A percentile compares a stretch with the other conserved stretches of the same genome.
These are phyloP conservation scores for Diplosoma virens DNA, from an alignment of 23 tunicate genomes.

Conservation along the genomic window DNA sequence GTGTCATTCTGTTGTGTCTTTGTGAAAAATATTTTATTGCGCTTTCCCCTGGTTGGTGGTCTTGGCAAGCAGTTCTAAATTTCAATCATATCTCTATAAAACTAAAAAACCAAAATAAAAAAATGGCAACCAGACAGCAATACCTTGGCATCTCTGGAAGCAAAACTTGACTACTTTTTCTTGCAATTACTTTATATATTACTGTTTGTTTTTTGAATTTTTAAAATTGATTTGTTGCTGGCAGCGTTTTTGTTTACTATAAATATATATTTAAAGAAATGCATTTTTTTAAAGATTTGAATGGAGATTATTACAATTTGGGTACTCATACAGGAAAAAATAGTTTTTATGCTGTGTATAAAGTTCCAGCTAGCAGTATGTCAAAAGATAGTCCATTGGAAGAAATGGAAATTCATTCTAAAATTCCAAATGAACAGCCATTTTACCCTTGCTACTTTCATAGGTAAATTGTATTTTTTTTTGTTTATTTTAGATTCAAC, in stretches of 20 bases:
- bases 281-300: too few relatives aligned
- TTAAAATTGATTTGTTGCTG: too few relatives aligned
- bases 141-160: not conserved
- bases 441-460: conserved; percentile 36
- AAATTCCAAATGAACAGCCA: not conserved
- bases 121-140: too few relatives aligned
- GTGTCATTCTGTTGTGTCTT: too few relatives aligned
- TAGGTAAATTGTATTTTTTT: conserved; percentile 35
- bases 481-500: too few relatives aligned
- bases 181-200: not conserved
- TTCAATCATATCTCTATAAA: not conserved
- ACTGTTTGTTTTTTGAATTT: too few relatives aligned
- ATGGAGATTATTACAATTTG: conserved; percentile 47
- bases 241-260: not conserved
- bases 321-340: conserved; percentile 7
- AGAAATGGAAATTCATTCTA: not conserved
- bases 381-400: conserved; percentile 12
- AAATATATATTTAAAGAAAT: not conserved
- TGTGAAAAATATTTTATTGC: too few relatives aligned
- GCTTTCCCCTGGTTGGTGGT: too few relatives aligned
- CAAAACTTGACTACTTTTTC: not conserved
- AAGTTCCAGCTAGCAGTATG: conserved; percentile 16
- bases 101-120: too few relatives aligned
- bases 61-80: not conserved
- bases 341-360: conserved; percentile 7